Percentiles rank a stretch among this genome's conserved stretches.
These are phyloP conservation scores for Danio albolineatus DNA, from an alignment of 2,797 vertebrate species.

Conservation along the genomic window DNA sequence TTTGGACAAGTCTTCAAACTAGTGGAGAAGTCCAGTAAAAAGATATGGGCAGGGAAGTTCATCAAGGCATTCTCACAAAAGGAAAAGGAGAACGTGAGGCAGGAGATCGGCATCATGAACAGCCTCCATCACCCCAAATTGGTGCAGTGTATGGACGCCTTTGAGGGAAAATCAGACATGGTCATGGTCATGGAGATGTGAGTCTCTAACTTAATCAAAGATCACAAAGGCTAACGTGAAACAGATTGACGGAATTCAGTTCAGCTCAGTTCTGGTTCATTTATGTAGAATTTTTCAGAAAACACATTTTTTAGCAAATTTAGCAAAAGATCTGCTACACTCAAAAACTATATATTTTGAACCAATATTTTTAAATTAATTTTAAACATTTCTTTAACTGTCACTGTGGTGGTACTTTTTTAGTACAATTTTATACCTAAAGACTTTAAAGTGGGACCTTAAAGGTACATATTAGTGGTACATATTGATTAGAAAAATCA, in stretches of 20 bases:
- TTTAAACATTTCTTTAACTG: too few relatives aligned
- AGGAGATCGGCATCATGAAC: conserved; percentile 98
- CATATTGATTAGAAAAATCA: too few relatives aligned
- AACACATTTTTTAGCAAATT: too few relatives aligned
- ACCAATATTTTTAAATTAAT: too few relatives aligned
- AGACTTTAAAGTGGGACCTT: too few relatives aligned
- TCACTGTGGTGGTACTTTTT: too few relatives aligned
- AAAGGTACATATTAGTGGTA: too few relatives aligned
- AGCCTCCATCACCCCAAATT: conserved; percentile 96
- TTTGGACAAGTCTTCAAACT: conserved; percentile 98
- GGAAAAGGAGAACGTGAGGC: conserved; percentile 93
- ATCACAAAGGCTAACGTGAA: background rate
- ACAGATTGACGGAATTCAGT: background rate
- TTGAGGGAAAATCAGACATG: conserved; percentile 95
- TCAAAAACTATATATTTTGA: too few relatives aligned
- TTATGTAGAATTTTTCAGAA: too few relatives aligned
- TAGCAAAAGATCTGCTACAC: too few relatives aligned
- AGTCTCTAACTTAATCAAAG: conserved; percentile 67
- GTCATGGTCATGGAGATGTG: conserved; percentile 98
- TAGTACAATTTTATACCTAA: too few relatives aligned
- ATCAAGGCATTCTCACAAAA: conserved; percentile 95
- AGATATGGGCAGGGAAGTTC: conserved; percentile 97
- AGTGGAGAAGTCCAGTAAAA: conserved; percentile 92
- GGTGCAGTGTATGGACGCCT: conserved; percentile 96
- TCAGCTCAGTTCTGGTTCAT: too few relatives aligned